phyloP scores from a whole-genome alignment of 2,888 invertebrate species.

The Muschampia plurimacula region DNA sequence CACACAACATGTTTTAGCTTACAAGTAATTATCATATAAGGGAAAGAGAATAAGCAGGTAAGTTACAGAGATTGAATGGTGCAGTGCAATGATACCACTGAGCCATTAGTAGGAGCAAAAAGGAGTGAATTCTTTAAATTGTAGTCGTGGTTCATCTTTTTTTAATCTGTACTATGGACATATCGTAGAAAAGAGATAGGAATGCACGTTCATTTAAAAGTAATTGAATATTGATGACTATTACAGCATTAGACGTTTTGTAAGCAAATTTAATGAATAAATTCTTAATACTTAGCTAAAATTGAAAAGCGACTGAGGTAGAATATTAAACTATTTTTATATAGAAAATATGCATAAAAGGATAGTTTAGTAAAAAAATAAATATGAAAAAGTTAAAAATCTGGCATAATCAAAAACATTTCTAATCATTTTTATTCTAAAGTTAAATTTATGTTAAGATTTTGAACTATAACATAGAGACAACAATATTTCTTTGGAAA shows the following conservation, averaged over 20 bases:
- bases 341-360: no score
- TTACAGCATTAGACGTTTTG: neutral
- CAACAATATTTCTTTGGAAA: no score
- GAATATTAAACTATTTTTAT: no score
- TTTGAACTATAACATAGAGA: no score
- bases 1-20: constrained; percentile 47
- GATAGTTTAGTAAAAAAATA: no score
- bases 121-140: constrained; percentile 70
- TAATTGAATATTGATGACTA: constrained; percentile 19
- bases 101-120: constrained; percentile 73
- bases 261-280: neutral
- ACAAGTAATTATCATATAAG: constrained; percentile 40
- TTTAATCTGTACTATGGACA: constrained; percentile 36
- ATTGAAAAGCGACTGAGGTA: no score
- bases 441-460: no score
- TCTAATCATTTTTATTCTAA: no score
- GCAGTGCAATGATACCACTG: constrained; percentile 70
- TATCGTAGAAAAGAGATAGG: constrained; percentile 35
- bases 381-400: no score
- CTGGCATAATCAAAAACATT: no score
- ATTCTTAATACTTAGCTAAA: neutral
- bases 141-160: constrained; percentile 44
- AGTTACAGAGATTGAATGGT: constrained; percentile 78
- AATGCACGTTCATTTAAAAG: constrained; percentile 34
- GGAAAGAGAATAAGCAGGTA: constrained; percentile 49